phyloP scores from a whole-genome alignment of 2,113 vertebrate species.

The Myotis davidii region DNA sequence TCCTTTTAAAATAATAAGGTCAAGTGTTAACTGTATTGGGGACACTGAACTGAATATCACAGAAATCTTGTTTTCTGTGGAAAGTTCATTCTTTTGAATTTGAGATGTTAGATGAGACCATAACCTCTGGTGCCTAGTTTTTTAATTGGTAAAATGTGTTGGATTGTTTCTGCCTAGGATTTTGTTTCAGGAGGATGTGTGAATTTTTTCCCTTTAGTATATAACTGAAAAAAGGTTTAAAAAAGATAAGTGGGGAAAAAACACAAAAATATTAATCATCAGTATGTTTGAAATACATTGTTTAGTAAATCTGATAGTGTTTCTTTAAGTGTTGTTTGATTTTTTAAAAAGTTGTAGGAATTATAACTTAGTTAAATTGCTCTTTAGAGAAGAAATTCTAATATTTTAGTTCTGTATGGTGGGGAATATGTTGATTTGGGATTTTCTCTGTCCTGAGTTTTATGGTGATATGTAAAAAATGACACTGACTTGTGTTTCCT shows the following conservation, averaged over 20 bases:
- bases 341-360: conserved; percentile 5
- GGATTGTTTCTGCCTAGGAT: not conserved
- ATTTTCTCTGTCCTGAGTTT: conserved; percentile 29
- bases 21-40: not conserved
- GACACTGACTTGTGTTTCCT: not conserved
- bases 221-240: conserved; percentile 36
- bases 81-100: conserved; percentile 31
- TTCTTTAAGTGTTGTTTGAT: conserved; percentile 49
- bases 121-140: conserved; percentile 30
- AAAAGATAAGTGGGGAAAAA: conserved; percentile 38
- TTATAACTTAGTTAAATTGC: conserved; percentile 26
- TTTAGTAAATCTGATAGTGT: conserved; percentile 42
- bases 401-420: conserved; percentile 51
- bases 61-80: conserved; percentile 18
- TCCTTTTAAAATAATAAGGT: conserved; percentile 46
- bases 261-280: conserved; percentile 38
- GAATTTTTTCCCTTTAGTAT: not conserved
- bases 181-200: conserved; percentile 48
- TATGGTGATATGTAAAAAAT: conserved; percentile 33
- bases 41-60: not conserved
- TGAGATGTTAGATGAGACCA: conserved; percentile 24
- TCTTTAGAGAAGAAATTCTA: conserved; percentile 35
- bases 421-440: not conserved
- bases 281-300: conserved; percentile 49
- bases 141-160: conserved; percentile 45